Evolutionary conservation across 2,888 invertebrate genomes (phyloP), one percentile per base, ranked within the genome.

Genomic region (Danaus chrysippus): DNA sequence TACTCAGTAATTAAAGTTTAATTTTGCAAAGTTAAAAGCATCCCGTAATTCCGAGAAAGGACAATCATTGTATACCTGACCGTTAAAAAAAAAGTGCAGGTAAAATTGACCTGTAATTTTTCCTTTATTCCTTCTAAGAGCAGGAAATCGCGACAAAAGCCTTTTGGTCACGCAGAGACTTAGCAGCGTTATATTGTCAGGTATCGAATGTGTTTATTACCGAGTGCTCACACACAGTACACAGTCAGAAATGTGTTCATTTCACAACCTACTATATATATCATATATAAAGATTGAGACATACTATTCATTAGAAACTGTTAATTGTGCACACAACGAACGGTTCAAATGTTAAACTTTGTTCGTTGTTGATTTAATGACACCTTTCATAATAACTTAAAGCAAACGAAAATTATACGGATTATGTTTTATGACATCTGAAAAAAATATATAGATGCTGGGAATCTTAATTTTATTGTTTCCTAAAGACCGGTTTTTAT

Each of bases 131-230:
- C 79, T 81, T 76, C 70, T 73, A 75, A 74, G 71, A 73, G 74
- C 84, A 89, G 86, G 87, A 86, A 86, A 85, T 83, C 73, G 78
- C 78, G 81, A 87, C 87, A 87, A 87, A 82, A 67, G 62, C 54
- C 68, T 73, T 74, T 77, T 76, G 83, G 82, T 81, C 84, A 79
- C 70, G 74, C 49, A 49, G 49, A 3, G 49, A 17, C 17, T 49
- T 49, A 46, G 46, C 23, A 34, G 60, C 62, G 58, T 42, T 52
- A 44, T 55, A n/a, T 56, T 46, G 52, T 57, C 65, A 64, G 56
- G 66, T 64, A 66, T 55, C 57, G 64, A 66, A 60, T 59, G 60
- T 57, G 53, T 56, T 59, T 56, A 54, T 3, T 49, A n/a, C 15
- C 9, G 43, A 44, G 54, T 58, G 56, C 56, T 34, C 41, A 52